Evolutionary conservation across 2,888 invertebrate species (phyloP).

Genomic region (Mimas tiliae): DNA sequence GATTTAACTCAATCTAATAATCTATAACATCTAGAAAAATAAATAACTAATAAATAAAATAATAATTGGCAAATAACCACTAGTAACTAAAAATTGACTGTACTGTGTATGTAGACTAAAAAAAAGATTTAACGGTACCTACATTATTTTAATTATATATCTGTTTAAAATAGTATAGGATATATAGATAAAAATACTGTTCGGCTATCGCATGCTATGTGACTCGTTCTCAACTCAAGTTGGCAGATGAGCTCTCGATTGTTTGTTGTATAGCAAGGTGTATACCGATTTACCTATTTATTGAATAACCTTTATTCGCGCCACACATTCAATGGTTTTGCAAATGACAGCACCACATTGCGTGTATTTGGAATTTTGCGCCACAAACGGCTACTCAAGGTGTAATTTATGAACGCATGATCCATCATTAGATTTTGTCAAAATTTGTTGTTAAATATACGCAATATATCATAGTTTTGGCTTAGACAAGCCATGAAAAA

Average conservation of each 20-base stretch:
- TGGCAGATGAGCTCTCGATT: slow-evolving; percentile 36
- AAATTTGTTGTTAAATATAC: slow-evolving; percentile 31
- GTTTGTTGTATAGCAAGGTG: slow-evolving; percentile 33
- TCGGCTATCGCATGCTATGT: slow-evolving; percentile 11
- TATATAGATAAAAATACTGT: background rate
- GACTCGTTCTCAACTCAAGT: slow-evolving; percentile 31
- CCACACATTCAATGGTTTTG: slow-evolving; percentile 52
- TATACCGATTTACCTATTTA: slow-evolving; percentile 30
- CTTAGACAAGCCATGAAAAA: too few relatives aligned
- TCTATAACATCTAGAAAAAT: too few relatives aligned
- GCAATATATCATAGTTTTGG: background rate
- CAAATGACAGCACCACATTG: slow-evolving; percentile 68
- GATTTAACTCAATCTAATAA: too few relatives aligned
- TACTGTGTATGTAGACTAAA: too few relatives aligned
- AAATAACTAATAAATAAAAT: too few relatives aligned
- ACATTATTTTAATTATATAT: too few relatives aligned
- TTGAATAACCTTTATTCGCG: slow-evolving; percentile 43
- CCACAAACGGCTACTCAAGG: slow-evolving; percentile 49
- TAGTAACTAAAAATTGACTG: too few relatives aligned
- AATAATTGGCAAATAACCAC: too few relatives aligned
- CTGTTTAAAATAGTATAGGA: too few relatives aligned
- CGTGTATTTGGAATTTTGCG: slow-evolving; percentile 47
- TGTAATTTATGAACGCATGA: slow-evolving; percentile 46
- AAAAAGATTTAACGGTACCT: too few relatives aligned
- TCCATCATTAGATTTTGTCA: slow-evolving; percentile 38